Evolutionary conservation across 2,797 vertebrate species (phyloP), one percentile per base, ranked within the genome.

Genomic region (Megaceryle alcyon): DNA sequence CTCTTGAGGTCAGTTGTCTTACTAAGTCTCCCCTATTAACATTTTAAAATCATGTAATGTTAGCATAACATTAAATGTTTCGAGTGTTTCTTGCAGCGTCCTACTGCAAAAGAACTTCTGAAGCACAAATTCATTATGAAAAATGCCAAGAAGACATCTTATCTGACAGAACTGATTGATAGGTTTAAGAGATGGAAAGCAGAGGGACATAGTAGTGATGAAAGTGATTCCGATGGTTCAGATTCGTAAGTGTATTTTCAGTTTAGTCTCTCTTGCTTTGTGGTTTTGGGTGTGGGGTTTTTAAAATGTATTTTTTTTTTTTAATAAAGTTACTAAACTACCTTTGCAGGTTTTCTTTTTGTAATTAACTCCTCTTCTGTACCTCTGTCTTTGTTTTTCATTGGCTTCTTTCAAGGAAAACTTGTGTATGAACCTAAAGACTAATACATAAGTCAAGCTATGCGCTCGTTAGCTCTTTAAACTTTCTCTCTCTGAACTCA

Each of bases 181-280:
- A 97, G 98, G 73, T 98, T 98, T 94, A 99, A 99, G 96, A 98
- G 98, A 60, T 99, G 98, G 98, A 99, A 98, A 90, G 98, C 98
- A 35, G 98, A 99, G 88, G 98, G 98, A 39, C 98, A 99, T 94
- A 99, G 98, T 53, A 98, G 98, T 85, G 98, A 98, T 44, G 98
- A 98, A 87, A 98, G 98, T 10, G 98, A 98, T 95, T 99, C 98
- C 0, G 98, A 98, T 25, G 98, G 97, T 82, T 99, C 98, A 1
- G 98, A 99, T 96, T 98, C 98, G 98, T 99, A 98, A 97, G 98
- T 98, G 85, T 37, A 3, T 83, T 71, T 85, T 90, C n/a, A 61
- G n/a, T 72, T 86, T 35, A 73, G 66, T 90, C 33, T 86, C 60
- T 79, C n/a, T 28, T 6, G 41, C 19, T 7, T 3, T 41, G 39